Evolutionary conservation across 92 coral and sea anemone species (phyloP).

Genomic region (Epizoanthus stellaris): DNA sequence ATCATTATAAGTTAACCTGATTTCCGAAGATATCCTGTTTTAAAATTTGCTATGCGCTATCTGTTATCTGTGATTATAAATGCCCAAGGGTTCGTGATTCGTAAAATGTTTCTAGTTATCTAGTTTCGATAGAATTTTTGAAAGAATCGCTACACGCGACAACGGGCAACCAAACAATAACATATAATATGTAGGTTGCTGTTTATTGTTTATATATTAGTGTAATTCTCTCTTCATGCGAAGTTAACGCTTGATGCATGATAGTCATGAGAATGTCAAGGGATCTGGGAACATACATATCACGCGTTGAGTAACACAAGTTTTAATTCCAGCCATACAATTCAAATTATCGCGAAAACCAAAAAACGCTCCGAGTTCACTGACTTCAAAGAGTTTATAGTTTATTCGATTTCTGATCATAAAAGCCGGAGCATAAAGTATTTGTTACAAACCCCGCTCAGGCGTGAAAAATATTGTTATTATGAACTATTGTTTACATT

Average conservation of each 20-base stretch:
- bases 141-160: background rate
- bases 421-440: background rate
- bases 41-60: too few species aligned
- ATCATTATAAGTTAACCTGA: too few species aligned
- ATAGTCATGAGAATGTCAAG: conserved; percentile 3
- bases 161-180: conserved; percentile 17
- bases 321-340: background rate
- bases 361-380: background rate
- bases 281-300: background rate
- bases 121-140: background rate
- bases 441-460: conserved; percentile 3
- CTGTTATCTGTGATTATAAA: background rate
- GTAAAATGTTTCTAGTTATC: background rate
- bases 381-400: background rate
- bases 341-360: background rate
- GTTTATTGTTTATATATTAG: conserved; percentile 22
- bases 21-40: too few species aligned
- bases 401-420: background rate
- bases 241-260: background rate
- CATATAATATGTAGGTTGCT: background rate
- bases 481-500: conserved; percentile 4
- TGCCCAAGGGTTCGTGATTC: background rate
- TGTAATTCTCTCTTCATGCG: conserved; percentile 15
- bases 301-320: conserved; percentile 23
- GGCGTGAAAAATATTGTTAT: background rate